A percentile compares a stretch with the other conserved stretches of the same genome.
phyloP scores from a whole-genome alignment of 2,797 vertebrate genomes.

The Enteromius trimaculatus region DNA sequence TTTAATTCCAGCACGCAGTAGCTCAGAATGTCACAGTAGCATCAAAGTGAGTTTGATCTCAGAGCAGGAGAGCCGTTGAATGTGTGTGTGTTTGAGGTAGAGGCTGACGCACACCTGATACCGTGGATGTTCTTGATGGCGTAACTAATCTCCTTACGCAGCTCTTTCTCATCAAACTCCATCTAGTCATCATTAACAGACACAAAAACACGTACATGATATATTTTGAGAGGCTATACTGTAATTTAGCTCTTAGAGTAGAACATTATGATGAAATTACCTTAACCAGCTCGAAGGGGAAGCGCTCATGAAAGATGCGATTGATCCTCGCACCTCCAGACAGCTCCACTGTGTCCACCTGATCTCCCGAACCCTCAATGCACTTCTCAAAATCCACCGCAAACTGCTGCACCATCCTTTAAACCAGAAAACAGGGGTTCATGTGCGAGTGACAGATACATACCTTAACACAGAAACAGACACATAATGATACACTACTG shows the following conservation, averaged over 20 bases:
- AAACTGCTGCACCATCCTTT: slow-evolving; percentile 97
- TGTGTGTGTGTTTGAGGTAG: slow-evolving; percentile 19
- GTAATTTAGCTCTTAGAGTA: not conserved
- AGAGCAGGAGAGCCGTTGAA: not conserved
- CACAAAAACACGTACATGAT: not conserved
- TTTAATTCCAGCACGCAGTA: not conserved
- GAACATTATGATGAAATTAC: slow-evolving; percentile 66
- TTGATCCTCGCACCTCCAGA: slow-evolving; percentile 95
- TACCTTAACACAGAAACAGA: not conserved
- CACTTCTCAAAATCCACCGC: slow-evolving; percentile 96
- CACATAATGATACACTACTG: not conserved
- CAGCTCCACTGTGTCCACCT: slow-evolving; percentile 94
- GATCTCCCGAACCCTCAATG: slow-evolving; percentile 94
- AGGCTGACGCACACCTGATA: slow-evolving; percentile 83
- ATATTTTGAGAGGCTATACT: not conserved
- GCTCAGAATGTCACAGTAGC: slow-evolving; percentile 24
- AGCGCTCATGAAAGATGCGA: slow-evolving; percentile 93
- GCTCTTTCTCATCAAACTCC: slow-evolving; percentile 95
- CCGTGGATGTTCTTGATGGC: slow-evolving; percentile 98
- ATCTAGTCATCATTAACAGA: slow-evolving; percentile 75
- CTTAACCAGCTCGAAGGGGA: slow-evolving; percentile 96
- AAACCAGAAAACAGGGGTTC: not conserved
- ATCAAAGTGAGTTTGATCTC: slow-evolving; percentile 15
- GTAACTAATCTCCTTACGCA: slow-evolving; percentile 94
- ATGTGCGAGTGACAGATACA: not conserved